Conservation (phyloP, 2,888 invertebrate genomes). For the Chromoteleia sp. region DNA sequence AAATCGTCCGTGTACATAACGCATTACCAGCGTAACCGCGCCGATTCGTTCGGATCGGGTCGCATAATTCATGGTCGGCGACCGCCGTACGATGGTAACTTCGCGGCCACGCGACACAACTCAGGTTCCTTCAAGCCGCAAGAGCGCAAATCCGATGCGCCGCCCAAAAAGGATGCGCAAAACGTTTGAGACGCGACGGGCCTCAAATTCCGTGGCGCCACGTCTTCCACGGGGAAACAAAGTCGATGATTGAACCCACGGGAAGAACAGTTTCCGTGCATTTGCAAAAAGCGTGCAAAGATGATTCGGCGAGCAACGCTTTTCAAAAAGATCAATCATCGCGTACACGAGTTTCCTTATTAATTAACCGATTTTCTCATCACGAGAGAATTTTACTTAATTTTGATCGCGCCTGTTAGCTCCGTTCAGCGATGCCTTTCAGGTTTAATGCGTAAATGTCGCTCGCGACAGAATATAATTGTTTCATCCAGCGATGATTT, state of each 20-base stretch:
- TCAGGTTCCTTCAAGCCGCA: slow-evolving; percentile 79
- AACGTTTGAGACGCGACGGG: slow-evolving; percentile 21
- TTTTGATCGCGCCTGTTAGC: background rate
- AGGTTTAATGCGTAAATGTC: slow-evolving; percentile 16
- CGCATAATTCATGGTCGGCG: slow-evolving; percentile 78
- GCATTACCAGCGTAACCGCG: slow-evolving; percentile 81
- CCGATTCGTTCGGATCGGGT: slow-evolving; percentile 82
- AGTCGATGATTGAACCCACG: background rate
- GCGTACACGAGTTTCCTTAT: slow-evolving; percentile 1
- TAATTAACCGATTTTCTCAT: background rate
- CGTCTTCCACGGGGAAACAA: slow-evolving; percentile 42
- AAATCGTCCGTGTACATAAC: slow-evolving; percentile 77
- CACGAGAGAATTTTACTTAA: slow-evolving; percentile 10
- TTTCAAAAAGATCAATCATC: background rate
- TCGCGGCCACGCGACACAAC: slow-evolving; percentile 68
- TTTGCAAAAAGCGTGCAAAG: too few relatives aligned
- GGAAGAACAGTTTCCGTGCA: too few relatives aligned
- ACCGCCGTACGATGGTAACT: slow-evolving; percentile 71
- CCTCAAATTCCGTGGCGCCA: background rate
- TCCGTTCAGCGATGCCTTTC: slow-evolving; percentile 7
- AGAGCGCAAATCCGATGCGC: slow-evolving; percentile 72
- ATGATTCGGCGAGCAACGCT: background rate
- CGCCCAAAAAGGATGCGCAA: slow-evolving; percentile 39
- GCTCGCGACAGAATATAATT: slow-evolving; percentile 18
- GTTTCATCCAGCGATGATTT: slow-evolving; percentile 18